Evolutionary conservation across 2,113 vertebrate species (phyloP), one percentile per base, ranked within the genome.

Genomic region (Lamprologus tigripictilis): DNA sequence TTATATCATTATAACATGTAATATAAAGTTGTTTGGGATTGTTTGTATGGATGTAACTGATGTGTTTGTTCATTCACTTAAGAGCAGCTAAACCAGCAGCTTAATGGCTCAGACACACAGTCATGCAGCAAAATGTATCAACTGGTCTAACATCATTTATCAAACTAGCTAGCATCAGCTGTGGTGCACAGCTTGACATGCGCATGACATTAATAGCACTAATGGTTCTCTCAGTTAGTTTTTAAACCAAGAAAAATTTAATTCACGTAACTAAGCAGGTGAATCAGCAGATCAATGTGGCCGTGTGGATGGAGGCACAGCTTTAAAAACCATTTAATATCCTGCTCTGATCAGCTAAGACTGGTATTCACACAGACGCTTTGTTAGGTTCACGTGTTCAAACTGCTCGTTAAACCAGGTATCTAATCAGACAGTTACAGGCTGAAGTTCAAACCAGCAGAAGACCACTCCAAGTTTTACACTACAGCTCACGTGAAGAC

Each of bases 21-120:
- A 23, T 45, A 47, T 49, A 28, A 76, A 28, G 71, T 28, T 76
- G 42, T 42, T 71, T 42, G n/a, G 37, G 37, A 1, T 42, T 26
- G 66, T 47, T 49, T 76, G 68, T 10, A 10, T 76, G 68, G 21
- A 73, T 73, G n/a, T 73, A 42, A 26, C 66, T 73, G 66, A 71
- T 14, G 40, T 76, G 68, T 28, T 76, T 47, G 12, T 47, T 76
- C 6, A 47, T 76, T 5, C 40, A 17, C 42, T 73, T 16, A 76
- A 28, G 68, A 76, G 40, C 71, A 76, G 21, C 68, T 45, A 45
- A 45, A 73, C 14, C 6, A 76, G 23, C 14, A 76, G 71, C 42
- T 76, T 76, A 47, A 76, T 28, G 42, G 9, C 14, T 76, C 42
- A 49, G 16, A 76, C 42, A 17, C 40, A 76, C 23, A 47, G 23